Conservation (phyloP, 2,113 vertebrate species). For the Hemiprocne comata region DNA sequence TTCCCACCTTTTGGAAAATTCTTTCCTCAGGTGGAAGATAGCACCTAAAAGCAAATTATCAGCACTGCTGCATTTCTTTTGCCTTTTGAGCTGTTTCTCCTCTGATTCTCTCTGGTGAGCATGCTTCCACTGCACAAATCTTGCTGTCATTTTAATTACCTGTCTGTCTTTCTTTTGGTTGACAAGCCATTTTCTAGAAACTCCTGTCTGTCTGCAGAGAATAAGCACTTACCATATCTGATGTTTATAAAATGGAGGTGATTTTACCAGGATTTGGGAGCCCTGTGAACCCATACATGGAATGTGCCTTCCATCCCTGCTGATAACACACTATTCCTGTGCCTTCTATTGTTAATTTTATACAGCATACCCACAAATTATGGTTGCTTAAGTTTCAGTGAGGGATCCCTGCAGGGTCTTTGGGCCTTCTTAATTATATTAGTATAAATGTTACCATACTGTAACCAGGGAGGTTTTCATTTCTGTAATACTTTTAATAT, state of each 20-base stretch:
- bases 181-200: neutral
- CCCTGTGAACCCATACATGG: neutral
- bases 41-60: neutral
- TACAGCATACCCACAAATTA: accelerated
- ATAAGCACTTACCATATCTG: neutral
- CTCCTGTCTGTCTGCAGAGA: neutral
- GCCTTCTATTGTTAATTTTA: neutral
- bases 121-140: neutral
- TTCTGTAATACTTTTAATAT: neutral
- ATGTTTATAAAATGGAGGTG: neutral
- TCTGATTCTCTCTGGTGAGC: neutral
- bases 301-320: neutral
- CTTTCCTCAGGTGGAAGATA: neutral
- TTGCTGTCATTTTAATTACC: neutral
- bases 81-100: neutral
- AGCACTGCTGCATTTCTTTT: neutral
- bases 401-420: neutral
- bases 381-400: accelerated
- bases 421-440: neutral
- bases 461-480: neutral
- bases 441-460: neutral
- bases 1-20: neutral
- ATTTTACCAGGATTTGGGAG: neutral
- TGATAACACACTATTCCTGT: neutral
- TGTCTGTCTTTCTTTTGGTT: neutral